Percentiles rank a stretch among this genome's conserved stretches.
These are phyloP conservation scores for Isaurus tuberculatus DNA, from an alignment of 92 coral and sea anemone genomes.

Conservation along the genomic window DNA sequence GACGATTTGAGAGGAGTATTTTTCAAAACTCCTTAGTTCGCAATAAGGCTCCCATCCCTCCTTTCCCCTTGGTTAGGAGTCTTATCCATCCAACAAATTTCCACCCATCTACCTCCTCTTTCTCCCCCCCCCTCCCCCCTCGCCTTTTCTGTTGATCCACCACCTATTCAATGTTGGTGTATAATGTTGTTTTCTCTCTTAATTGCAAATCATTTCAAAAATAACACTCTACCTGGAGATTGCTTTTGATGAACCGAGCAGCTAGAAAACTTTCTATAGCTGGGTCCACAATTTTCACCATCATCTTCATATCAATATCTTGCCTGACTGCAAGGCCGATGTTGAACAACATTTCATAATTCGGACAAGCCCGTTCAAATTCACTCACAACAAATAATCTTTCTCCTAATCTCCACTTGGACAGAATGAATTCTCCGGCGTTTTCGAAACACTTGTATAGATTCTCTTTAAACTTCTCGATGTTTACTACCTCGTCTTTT, in stretches of 20 bases:
- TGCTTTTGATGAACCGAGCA: constrained; percentile 9
- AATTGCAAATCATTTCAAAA: neutral
- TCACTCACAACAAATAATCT: neutral
- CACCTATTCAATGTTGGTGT: neutral
- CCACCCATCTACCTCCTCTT: too few relatives aligned
- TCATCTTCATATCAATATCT: constrained; percentile 23
- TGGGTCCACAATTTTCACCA: constrained; percentile 27
- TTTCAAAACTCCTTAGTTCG: too few relatives aligned
- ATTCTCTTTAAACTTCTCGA: constrained; percentile 14
- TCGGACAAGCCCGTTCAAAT: constrained; percentile 4
- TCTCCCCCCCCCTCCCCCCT: too few relatives aligned
- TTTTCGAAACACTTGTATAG: constrained; percentile 22
- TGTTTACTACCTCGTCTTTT: neutral
- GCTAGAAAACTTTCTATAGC: constrained; percentile 23
- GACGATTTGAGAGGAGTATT: too few relatives aligned
- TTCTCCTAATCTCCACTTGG: constrained; percentile 18
- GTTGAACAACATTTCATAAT: constrained; percentile 22
- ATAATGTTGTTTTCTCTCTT: neutral
- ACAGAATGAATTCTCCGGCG: constrained; percentile 22
- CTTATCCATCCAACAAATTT: too few relatives aligned
- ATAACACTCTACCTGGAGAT: neutral
- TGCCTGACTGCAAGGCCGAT: constrained; percentile 27
- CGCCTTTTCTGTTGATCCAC: neutral
- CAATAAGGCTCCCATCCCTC: too few relatives aligned
- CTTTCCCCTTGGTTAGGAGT: too few relatives aligned